A percentile compares a stretch with the other conserved stretches of the same genome.
Evolutionary conservation across 2,888 invertebrate genomes (phyloP).

Genomic region (Mythimna ferrago): DNA sequence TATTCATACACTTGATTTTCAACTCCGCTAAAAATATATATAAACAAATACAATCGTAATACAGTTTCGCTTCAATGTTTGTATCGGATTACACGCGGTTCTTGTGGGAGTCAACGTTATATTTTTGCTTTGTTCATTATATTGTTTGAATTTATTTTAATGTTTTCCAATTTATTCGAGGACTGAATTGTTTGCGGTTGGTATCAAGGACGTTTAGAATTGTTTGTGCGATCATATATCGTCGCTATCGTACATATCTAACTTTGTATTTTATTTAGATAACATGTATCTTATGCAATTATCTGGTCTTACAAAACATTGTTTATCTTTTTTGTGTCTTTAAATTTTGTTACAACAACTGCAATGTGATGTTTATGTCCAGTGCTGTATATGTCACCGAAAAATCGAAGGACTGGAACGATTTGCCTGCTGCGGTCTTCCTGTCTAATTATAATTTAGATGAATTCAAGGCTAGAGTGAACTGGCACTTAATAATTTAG

Average conservation of each 20-base stretch:
- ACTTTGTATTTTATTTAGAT: not conserved
- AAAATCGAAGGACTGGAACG: no score
- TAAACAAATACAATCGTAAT: slow-evolving; percentile 18
- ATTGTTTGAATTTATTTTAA: slow-evolving; percentile 45
- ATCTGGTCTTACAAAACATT: no score
- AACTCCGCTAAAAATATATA: slow-evolving; percentile 23
- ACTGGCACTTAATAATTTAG: no score
- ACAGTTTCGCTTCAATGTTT: slow-evolving; percentile 6
- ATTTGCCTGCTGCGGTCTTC: no score
- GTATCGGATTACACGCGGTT: slow-evolving; percentile 13
- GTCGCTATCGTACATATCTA: not conserved
- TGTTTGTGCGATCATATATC: slow-evolving; percentile 1
- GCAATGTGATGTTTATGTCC: not conserved
- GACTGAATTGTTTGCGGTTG: slow-evolving; percentile 6
- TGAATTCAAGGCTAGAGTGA: no score
- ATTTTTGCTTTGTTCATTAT: slow-evolving; percentile 27
- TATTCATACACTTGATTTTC: not conserved
- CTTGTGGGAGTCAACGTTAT: slow-evolving; percentile 33
- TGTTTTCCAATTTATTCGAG: slow-evolving; percentile 39
- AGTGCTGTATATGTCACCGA: no score
- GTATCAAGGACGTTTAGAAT: slow-evolving; percentile 5
- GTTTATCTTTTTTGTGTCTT: not conserved
- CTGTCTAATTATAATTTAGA: no score
- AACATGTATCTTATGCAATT: no score
- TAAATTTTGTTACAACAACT: not conserved